Conservation (phyloP, 2,113 vertebrate species). For the Lathamus discolor region DNA sequence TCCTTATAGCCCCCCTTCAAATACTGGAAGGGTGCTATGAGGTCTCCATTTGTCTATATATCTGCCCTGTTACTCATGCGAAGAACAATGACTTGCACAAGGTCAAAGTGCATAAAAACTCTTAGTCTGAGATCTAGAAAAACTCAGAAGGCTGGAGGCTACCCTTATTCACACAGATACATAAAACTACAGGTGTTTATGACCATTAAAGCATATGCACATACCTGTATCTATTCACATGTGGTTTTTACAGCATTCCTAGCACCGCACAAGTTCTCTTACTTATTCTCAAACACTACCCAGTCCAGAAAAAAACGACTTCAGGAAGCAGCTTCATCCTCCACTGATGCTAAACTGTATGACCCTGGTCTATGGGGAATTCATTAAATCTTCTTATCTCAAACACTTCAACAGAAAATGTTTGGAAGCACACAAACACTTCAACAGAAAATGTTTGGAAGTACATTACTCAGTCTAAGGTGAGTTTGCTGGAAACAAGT, state of each 20-base stretch:
- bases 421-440: neutral
- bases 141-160: neutral
- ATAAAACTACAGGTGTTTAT: neutral
- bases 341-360: neutral
- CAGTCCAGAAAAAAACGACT: neutral
- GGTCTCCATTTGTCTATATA: neutral
- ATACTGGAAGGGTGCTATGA: no score
- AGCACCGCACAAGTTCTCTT: neutral
- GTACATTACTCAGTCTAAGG: neutral
- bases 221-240: neutral
- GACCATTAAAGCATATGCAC: neutral
- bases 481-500: neutral
- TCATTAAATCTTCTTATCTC: neutral
- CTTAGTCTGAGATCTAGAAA: neutral
- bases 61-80: neutral
- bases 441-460: constrained; percentile 1
- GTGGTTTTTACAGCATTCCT: neutral
- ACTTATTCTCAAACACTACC: neutral
- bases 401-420: neutral
- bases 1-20: no score
- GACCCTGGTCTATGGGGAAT: constrained; percentile 13
- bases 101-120: neutral
- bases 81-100: neutral
- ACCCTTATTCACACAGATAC: neutral
- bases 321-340: neutral